These are phyloP conservation scores for Leptodirus hochenwartii DNA, from an alignment of 2,888 invertebrate genomes.

Conservation along the genomic window DNA sequence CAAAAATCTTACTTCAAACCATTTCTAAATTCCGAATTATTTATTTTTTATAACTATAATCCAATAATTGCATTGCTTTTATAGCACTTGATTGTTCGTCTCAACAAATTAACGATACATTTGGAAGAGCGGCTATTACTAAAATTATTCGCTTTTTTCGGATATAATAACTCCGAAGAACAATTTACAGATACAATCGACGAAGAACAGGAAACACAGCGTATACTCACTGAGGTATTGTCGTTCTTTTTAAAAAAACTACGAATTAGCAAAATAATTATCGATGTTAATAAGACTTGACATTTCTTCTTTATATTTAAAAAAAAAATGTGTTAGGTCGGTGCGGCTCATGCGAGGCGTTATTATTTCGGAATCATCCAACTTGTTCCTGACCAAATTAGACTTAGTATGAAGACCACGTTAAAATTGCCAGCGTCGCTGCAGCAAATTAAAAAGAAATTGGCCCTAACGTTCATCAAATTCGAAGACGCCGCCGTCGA, in stretches of 20 bases:
- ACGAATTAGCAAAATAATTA: no score
- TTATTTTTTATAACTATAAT: not conserved
- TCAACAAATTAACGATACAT: constrained; percentile 68
- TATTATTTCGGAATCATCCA: constrained; percentile 26
- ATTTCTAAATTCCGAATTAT: constrained; percentile 3
- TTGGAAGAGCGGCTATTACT: constrained; percentile 74
- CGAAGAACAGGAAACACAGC: constrained; percentile 62
- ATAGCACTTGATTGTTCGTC: constrained; percentile 57
- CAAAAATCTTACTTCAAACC: no score
- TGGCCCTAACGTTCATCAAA: constrained; percentile 77
- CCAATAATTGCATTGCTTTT: constrained; percentile 11
- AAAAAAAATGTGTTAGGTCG: constrained; percentile 6
- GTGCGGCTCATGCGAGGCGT: constrained; percentile 13
- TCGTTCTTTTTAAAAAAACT: no score
- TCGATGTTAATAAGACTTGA: no score
- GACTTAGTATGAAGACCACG: constrained; percentile 78
- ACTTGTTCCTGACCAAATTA: constrained; percentile 40
- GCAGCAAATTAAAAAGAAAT: constrained; percentile 60
- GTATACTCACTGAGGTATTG: constrained; percentile 64
- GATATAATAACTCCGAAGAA: constrained; percentile 33
- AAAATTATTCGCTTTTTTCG: constrained; percentile 46
- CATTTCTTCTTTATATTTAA: constrained; percentile 1
- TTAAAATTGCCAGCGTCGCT: constrained; percentile 64
- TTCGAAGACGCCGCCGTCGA: constrained; percentile 95
- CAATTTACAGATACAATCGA: constrained; percentile 43